Percentiles rank a stretch among this genome's conserved stretches.
phyloP scores from a whole-genome alignment of 2,888 invertebrate species.

The Eremobia ochroleuca region DNA sequence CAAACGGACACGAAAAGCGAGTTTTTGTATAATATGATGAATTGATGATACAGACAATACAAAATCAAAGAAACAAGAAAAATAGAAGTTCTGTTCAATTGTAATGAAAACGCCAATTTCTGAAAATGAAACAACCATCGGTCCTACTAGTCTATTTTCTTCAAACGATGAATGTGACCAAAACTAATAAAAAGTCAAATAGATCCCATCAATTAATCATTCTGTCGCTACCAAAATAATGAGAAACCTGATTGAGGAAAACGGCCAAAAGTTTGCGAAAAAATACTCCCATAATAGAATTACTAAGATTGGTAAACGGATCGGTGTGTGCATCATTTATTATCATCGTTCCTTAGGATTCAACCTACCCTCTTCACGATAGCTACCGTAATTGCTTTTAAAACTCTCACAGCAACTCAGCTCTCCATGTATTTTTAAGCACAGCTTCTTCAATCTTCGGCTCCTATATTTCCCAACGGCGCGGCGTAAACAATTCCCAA shows the following conservation, averaged over 20 bases:
- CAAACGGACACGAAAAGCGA: background rate
- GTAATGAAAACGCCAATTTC: background rate
- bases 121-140: background rate
- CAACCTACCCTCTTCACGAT: background rate
- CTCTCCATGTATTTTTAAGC: background rate
- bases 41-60: background rate
- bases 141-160: background rate
- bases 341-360: background rate
- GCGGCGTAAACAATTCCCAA: conserved; percentile 25
- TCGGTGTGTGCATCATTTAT: conserved; percentile 15
- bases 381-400: background rate
- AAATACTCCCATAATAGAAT: background rate
- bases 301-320: background rate
- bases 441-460: background rate
- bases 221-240: background rate
- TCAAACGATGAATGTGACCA: background rate
- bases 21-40: too few species aligned
- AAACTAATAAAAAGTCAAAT: background rate
- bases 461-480: conserved; percentile 28
- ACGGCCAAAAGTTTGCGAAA: background rate
- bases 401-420: background rate
- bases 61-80: background rate
- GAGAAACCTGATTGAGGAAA: background rate
- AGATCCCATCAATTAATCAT: background rate
- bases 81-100: background rate